Evolutionary conservation across 2,888 invertebrate species (phyloP).

Genomic region (Criorhina ranunculi): DNA sequence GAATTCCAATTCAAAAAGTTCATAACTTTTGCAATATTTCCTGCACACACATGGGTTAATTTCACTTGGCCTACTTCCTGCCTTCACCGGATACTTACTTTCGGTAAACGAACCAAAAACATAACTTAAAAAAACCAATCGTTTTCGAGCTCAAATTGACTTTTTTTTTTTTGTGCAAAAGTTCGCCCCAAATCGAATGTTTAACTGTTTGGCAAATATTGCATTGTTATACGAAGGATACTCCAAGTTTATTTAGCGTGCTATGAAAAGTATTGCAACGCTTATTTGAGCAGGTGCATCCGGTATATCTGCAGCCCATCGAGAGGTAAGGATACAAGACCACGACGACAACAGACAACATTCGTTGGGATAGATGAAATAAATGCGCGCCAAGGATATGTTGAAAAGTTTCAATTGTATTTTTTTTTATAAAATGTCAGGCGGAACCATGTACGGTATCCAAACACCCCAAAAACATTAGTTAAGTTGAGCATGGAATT

Average conservation of each 20-base stretch:
- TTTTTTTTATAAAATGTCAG: slow-evolving; percentile 1
- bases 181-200: slow-evolving; percentile 24
- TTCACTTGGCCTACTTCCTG: slow-evolving; percentile 34
- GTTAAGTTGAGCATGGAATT: slow-evolving; percentile 71
- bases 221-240: slow-evolving; percentile 14
- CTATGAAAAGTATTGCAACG: slow-evolving; percentile 17
- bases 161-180: slow-evolving; percentile 1
- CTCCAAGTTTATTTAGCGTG: slow-evolving; percentile 14
- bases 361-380: slow-evolving; percentile 20
- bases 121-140: neutral
- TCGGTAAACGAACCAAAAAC: neutral
- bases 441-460: neutral
- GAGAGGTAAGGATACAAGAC: slow-evolving; percentile 7
- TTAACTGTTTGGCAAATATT: slow-evolving; percentile 44
- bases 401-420: slow-evolving; percentile 51
- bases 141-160: slow-evolving; percentile 21
- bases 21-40: slow-evolving; percentile 59
- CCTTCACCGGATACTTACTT: slow-evolving; percentile 1
- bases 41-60: slow-evolving; percentile 30
- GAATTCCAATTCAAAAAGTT: slow-evolving; percentile 31
- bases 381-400: slow-evolving; percentile 22
- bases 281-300: neutral
- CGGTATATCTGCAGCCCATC: neutral
- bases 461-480: slow-evolving; percentile 43
- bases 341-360: slow-evolving; percentile 12